Evolutionary conservation across 2,113 vertebrate genomes (phyloP).

Genomic region (Sigmodon hispidus): DNA sequence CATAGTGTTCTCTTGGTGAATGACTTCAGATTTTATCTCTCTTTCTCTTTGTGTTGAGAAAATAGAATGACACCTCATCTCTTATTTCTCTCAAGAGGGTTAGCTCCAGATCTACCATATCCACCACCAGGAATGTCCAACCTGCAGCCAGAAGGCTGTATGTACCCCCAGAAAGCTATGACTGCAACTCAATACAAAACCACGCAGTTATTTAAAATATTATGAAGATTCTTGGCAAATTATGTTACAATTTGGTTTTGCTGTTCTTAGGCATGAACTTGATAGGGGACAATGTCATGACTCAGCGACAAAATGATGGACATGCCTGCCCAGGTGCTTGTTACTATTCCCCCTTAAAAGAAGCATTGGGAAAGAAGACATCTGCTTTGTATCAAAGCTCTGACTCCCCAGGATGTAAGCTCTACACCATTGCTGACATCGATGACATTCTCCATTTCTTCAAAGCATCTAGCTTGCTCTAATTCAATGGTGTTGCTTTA

Average conservation of each 20-base stretch:
- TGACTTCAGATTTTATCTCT: not conserved
- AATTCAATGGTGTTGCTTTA: not conserved
- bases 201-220: not conserved
- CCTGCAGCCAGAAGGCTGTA: not conserved
- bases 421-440: not conserved
- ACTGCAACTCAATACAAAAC: not conserved
- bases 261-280: not conserved
- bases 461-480: not conserved
- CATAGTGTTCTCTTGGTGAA: not conserved
- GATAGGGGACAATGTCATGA: too few relatives aligned
- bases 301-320: not conserved
- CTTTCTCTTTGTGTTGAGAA: not conserved
- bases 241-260: not conserved
- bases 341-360: not conserved
- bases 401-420: not conserved
- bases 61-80: not conserved
- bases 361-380: not conserved
- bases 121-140: not conserved
- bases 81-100: not conserved
- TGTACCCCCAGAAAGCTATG: too few relatives aligned
- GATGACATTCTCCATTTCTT: not conserved
- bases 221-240: not conserved
- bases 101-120: rapidly evolving
- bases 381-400: not conserved
- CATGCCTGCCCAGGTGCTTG: not conserved